phyloP scores from a whole-genome alignment of 2,888 invertebrate species.

The Hypsopygia costalis region DNA sequence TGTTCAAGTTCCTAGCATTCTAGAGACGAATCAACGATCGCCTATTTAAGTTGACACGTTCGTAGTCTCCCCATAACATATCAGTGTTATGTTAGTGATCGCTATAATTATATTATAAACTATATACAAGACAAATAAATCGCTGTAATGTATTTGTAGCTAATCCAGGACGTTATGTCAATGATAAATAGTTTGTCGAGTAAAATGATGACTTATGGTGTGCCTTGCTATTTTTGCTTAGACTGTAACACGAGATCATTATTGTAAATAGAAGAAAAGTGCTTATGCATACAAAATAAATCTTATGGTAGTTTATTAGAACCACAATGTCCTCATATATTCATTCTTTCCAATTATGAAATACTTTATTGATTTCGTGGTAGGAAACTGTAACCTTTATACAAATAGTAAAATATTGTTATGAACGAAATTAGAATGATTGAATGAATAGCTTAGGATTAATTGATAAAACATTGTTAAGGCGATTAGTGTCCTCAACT shows the following conservation, averaged over 20 bases:
- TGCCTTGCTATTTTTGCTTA: conserved; percentile 5
- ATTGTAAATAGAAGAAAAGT: not conserved
- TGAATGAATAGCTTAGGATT: no score
- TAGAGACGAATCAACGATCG: no score
- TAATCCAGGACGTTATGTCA: not conserved
- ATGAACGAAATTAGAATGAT: no score
- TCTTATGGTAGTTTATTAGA: not conserved
- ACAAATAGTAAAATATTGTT: no score
- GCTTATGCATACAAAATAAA: not conserved
- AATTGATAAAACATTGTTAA: no score
- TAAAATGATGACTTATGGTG: conserved; percentile 1
- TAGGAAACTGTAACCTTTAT: no score
- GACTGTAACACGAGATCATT: not conserved
- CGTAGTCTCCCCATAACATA: not conserved
- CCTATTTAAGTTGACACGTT: no score
- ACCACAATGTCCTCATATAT: not conserved
- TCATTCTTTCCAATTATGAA: no score
- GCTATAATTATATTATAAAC: not conserved
- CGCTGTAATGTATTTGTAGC: not conserved
- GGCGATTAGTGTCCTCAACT: no score
- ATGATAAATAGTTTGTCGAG: not conserved
- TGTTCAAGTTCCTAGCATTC: no score
- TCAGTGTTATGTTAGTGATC: not conserved
- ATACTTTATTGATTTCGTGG: no score
- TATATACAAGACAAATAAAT: not conserved